Evolutionary conservation across 1,140 invertebrate species (phyloP), one percentile per base, ranked within the genome.

Genomic region (Lepeophtheirus salmonis): DNA sequence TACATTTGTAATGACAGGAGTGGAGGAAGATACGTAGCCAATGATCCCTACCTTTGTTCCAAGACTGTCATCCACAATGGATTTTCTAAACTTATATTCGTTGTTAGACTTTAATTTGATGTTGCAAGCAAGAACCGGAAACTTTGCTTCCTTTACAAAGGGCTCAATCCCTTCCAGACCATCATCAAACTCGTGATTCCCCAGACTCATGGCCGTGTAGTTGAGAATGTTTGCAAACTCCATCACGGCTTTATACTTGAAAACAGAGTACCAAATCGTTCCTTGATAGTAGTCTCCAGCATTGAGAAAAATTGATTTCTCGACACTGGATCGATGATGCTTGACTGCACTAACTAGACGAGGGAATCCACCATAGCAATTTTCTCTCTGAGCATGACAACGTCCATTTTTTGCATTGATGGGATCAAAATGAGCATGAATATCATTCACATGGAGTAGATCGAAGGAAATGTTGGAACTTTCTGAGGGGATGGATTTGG

Each of bases 101-200:
- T 81, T 62, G 83, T 81, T 0, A 75, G 68, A 1, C 71, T 72
- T 0, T 83, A 71, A 64, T 88, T 77, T 13, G 94, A 73, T 69
- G 94, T 95, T 49, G 81, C 75, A 41, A 2, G 80, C 78, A 0
- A 94, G 67, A 0, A 89, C 75, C 0, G 86, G 86, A 63, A 82
- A 84, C 0, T 75, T 75, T 1, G 80, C 71, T 30, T 78, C 77
- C 21, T 81, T 70, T 4, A 94, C 70, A 68, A 88, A 91, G 1
- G 83, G 81, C n/a, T 80, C 74, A 1, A 94, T 67, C 10, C 82
- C 85, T 0, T 70, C 68, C 0, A 86, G 72, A 0, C 84, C 84
- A 59, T 84, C 78, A 68, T 94, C 89, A 67, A 95, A 92, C 71
- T 96, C 89, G 67, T 95, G 89, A 67, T 95, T 96, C 20, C 89